Base-by-base conservation (phyloP, 2,113 vertebrate species). In the Pachypanchax playfairii region DNA sequence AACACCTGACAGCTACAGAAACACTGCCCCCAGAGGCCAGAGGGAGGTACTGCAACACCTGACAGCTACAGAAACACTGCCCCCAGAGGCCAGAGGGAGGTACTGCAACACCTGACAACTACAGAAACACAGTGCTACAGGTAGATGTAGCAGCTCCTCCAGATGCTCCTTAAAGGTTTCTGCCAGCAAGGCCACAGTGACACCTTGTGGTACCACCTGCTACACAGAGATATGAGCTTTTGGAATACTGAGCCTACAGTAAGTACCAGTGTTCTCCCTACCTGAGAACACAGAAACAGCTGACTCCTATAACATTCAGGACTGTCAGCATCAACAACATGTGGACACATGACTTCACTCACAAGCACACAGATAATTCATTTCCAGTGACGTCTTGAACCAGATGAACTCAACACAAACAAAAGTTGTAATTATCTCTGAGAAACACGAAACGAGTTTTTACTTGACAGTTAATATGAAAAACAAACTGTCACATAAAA, bases 321-420 rank as follows among this genome's bases (percentile, higher is more conserved):
- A 53, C 41, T 66, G 25, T 41, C 21, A 59, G 70, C 73, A 57
- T 70, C 68, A 72, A 50, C 0, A 12, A 67, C 73, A 10, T 70
- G 72, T 49, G 49, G 24, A 55, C 31, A 75, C 79, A 70, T 5
- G 43, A 58, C 8, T n/a, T 15, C 35, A 25, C 21, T 17, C 33
- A 51, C 49, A 33, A 28, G 17, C 56, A 59, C 13, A 33, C 38
- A 43, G n/a, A 29, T 17, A 43, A 39, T 33, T 55, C 47, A 54
- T 52, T 35, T 35, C 26, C 62, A 67, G 3, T 66, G 67, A 77
- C n/a, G 51, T 75, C 50, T 51, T 67, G 36, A 59, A 52, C 54
- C 21, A 2, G 8, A 22, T 35, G 11, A 49, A 41, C 53, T 56
- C 26, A 29, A 39, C 35, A 39, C 4, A 18, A 29, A 29, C 52